Percentiles rank a stretch among this genome's conserved stretches.
phyloP scores from a whole-genome alignment of 2,888 invertebrate genomes.

The Deroplatys truncata region DNA sequence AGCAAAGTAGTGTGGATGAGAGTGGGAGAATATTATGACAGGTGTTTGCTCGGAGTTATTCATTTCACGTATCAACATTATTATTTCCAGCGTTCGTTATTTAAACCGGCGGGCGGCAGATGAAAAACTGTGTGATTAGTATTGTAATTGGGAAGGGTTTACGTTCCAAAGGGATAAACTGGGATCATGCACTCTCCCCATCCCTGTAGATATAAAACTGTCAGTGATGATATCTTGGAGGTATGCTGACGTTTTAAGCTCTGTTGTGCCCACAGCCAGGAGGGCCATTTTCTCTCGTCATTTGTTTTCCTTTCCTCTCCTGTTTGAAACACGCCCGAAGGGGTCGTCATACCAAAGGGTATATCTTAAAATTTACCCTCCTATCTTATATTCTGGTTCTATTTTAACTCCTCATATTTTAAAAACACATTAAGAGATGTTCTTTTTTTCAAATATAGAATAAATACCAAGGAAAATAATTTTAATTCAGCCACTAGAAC shows the following conservation, averaged over 20 bases:
- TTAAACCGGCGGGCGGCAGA: background rate
- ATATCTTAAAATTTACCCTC: too few relatives aligned
- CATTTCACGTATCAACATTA: background rate
- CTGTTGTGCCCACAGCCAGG: background rate
- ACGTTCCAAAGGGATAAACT: background rate
- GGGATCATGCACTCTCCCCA: background rate
- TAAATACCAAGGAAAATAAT: too few relatives aligned
- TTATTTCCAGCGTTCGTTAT: background rate
- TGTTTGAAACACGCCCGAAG: too few relatives aligned
- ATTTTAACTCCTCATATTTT: too few relatives aligned
- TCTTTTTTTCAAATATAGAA: too few relatives aligned
- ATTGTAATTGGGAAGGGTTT: background rate
- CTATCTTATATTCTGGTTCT: too few relatives aligned
- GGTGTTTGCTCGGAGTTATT: background rate
- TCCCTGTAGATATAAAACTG: background rate
- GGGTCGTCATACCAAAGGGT: too few relatives aligned
- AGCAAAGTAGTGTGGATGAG: background rate
- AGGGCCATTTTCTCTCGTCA: background rate
- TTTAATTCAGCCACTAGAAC: too few relatives aligned
- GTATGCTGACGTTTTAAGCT: background rate
- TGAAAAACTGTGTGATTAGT: background rate
- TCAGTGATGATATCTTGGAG: background rate
- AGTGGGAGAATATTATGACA: background rate
- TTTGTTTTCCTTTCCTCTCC: background rate
- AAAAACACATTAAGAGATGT: too few relatives aligned